These are phyloP conservation scores for Passer domesticus DNA, from an alignment of 2,113 vertebrate genomes.

Conservation along the genomic window DNA sequence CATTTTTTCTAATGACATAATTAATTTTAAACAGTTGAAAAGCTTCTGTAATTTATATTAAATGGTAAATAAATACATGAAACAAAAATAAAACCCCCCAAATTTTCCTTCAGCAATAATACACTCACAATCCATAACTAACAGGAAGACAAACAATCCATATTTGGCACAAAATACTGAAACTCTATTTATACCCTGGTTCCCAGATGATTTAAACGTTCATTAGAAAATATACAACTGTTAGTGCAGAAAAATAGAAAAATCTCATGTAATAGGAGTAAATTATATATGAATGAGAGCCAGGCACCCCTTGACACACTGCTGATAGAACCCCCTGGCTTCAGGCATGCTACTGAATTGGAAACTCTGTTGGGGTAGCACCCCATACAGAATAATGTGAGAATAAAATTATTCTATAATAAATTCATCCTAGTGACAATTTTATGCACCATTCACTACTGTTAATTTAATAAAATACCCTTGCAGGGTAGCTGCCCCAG, in stretches of 20 bases:
- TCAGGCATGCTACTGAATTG: constrained; percentile 35
- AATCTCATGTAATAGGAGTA: constrained; percentile 29
- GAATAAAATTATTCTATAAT: constrained; percentile 24
- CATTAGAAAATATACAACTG: constrained; percentile 59
- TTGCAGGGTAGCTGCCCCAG: constrained; percentile 37
- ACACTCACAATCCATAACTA: constrained; percentile 45
- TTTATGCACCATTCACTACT: constrained; percentile 60
- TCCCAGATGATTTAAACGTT: constrained; percentile 64
- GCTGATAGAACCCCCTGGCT: constrained; percentile 47
- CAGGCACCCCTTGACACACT: constrained; percentile 50
- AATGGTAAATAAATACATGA: constrained; percentile 6
- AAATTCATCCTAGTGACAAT: constrained; percentile 60
- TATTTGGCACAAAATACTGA: constrained; percentile 38
- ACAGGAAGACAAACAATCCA: constrained; percentile 46
- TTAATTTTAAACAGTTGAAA: constrained; percentile 17
- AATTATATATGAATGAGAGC: constrained; percentile 51
- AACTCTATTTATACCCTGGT: constrained; percentile 42
- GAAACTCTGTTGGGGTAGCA: constrained; percentile 57
- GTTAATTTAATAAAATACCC: constrained; percentile 58
- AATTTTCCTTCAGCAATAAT: constrained; percentile 23
- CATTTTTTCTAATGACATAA: background rate
- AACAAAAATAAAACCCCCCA: background rate
- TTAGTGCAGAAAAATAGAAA: constrained; percentile 61
- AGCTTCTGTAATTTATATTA: background rate
- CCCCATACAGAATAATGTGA: constrained; percentile 45